These are phyloP conservation scores for Petrocephalus zakoni DNA, from an alignment of 2,113 vertebrate species.

Conservation along the genomic window DNA sequence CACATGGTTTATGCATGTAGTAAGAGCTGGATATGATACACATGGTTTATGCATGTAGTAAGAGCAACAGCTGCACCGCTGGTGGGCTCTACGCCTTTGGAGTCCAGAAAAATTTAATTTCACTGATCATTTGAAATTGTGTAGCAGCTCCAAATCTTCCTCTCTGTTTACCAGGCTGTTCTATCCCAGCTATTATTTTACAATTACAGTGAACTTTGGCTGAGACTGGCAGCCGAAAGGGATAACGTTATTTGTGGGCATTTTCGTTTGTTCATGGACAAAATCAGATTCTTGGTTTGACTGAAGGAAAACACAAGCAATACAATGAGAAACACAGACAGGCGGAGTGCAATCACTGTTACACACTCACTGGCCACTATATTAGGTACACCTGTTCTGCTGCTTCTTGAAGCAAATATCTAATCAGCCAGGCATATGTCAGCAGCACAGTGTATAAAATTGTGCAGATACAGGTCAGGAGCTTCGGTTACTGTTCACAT, in stretches of 20 bases:
- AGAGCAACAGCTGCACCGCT: background rate
- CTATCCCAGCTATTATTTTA: background rate
- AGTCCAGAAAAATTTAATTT: background rate
- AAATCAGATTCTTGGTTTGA: background rate
- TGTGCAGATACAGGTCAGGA: background rate
- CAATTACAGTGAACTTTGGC: constrained; percentile 2
- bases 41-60: background rate
- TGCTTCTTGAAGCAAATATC: background rate
- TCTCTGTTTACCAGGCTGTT: background rate
- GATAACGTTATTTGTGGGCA: background rate
- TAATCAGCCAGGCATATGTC: background rate
- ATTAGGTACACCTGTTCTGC: background rate
- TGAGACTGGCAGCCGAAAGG: background rate
- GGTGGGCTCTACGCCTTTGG: background rate
- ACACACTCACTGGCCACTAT: background rate
- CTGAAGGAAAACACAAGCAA: background rate
- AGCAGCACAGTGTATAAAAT: background rate
- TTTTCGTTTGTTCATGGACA: background rate
- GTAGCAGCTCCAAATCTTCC: background rate
- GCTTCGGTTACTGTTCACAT: background rate
- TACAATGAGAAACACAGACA: background rate
- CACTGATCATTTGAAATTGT: background rate
- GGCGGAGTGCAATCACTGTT: background rate
- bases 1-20: no score
- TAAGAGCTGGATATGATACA: background rate